phyloP scores from a whole-genome alignment of 2,888 invertebrate genomes.

The Scaptomyza tumidula region DNA sequence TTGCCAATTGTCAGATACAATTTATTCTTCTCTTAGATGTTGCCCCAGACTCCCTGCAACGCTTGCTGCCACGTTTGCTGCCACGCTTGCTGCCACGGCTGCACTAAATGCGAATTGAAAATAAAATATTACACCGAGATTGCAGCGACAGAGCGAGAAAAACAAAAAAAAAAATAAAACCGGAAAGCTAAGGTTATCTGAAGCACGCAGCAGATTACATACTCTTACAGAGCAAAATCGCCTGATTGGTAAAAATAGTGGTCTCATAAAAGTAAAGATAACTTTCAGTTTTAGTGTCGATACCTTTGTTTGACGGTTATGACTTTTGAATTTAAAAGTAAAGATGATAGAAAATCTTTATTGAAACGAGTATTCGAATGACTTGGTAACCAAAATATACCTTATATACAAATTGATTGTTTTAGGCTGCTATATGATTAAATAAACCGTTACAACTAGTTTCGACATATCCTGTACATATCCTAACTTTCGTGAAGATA shows the following conservation, averaged over 20 bases:
- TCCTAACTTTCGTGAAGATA: neutral
- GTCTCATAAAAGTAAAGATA: no score
- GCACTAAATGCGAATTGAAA: constrained; percentile 80
- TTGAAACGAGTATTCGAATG: no score
- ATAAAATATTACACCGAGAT: constrained; percentile 79
- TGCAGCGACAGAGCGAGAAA: constrained; percentile 60
- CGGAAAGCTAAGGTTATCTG: neutral
- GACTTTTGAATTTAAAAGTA: no score
- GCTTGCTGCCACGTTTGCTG: constrained; percentile 39
- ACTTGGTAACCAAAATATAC: no score
- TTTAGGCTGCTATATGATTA: no score
- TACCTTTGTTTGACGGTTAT: no score
- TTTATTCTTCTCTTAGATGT: constrained; percentile 76
- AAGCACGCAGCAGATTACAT: neutral
- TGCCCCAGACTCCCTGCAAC: constrained; percentile 35
- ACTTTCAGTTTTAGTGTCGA: no score
- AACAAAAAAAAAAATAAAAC: neutral
- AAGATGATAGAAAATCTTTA: no score
- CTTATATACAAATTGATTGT: no score
- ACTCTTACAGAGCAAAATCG: neutral
- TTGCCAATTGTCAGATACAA: constrained; percentile 81
- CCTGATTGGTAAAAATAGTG: no score
- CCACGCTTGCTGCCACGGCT: constrained; percentile 50
- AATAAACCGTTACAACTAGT: no score
- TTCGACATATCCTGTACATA: neutral